A percentile compares a stretch with the other conserved stretches of the same genome.
These are phyloP conservation scores for Rattus norvegicus DNA, from an alignment of 2,113 vertebrate species.

Conservation along the genomic window GRCr8 NC_086020.1:203924001-203924500, in stretches of 20 bases:
- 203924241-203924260: conserved; percentile 97
- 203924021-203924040: too few species aligned
- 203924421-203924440: conserved; percentile 95
- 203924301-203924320: conserved; percentile 97
- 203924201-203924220: conserved; percentile 95
- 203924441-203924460: conserved; percentile 98
- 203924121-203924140: conserved; percentile 92
- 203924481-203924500: too few species aligned
- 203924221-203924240: conserved; percentile 95
- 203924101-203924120: conserved; percentile 95
- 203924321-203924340: conserved; percentile 97
- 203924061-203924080: too few species aligned
- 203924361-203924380: conserved; percentile 98
- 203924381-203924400: conserved; percentile 96
- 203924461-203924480: too few species aligned
- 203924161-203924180: conserved; percentile 95
- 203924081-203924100: conserved; percentile 90
- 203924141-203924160: conserved; percentile 92
- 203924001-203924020: neutral
- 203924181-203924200: conserved; percentile 96
- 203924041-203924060: too few species aligned
- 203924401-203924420: conserved; percentile 90
- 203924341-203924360: conserved; percentile 97
- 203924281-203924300: conserved; percentile 96
- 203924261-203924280: conserved; percentile 96